Evolutionary conservation across 2,888 invertebrate genomes (phyloP).

Genomic region (Latrodectus hesperus): DNA sequence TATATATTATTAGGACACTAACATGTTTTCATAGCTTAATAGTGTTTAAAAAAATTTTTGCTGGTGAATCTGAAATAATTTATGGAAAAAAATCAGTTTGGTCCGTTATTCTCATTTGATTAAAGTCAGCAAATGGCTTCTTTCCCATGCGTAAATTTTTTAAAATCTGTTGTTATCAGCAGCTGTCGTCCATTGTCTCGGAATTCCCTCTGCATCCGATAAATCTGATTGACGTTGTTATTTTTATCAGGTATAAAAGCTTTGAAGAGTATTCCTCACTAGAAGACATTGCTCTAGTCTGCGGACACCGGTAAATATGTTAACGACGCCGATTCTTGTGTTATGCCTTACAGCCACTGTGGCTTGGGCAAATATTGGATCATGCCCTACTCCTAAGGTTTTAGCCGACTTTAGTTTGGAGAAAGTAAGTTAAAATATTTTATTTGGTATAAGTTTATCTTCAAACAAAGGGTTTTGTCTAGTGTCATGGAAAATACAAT

Average conservation of each 20-base stretch:
- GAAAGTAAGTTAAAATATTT: slow-evolving; percentile 24
- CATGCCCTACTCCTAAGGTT: slow-evolving; percentile 29
- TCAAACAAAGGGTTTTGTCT: background rate
- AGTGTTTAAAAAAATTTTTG: too few species aligned
- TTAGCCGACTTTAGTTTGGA: slow-evolving; percentile 39
- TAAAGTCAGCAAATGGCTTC: background rate
- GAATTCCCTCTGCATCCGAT: too few species aligned
- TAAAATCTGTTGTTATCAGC: too few species aligned
- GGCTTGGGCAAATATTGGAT: slow-evolving; percentile 25
- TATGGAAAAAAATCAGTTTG: too few species aligned
- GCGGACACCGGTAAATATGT: slow-evolving; percentile 7
- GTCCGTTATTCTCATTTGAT: background rate
- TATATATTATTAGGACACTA: too few species aligned
- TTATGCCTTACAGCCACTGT: slow-evolving; percentile 25
- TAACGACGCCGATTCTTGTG: slow-evolving; percentile 19
- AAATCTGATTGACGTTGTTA: too few species aligned
- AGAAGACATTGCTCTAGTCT: background rate
- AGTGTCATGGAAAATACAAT: too few species aligned
- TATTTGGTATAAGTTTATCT: background rate
- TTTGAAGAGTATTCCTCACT: too few species aligned
- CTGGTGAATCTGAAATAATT: too few species aligned
- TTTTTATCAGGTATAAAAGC: too few species aligned
- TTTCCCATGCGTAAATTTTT: slow-evolving; percentile 2
- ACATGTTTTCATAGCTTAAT: too few species aligned
- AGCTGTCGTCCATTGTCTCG: too few species aligned